Conservation (phyloP, 2,113 vertebrate species). For the Spilogale gracilis region DNA sequence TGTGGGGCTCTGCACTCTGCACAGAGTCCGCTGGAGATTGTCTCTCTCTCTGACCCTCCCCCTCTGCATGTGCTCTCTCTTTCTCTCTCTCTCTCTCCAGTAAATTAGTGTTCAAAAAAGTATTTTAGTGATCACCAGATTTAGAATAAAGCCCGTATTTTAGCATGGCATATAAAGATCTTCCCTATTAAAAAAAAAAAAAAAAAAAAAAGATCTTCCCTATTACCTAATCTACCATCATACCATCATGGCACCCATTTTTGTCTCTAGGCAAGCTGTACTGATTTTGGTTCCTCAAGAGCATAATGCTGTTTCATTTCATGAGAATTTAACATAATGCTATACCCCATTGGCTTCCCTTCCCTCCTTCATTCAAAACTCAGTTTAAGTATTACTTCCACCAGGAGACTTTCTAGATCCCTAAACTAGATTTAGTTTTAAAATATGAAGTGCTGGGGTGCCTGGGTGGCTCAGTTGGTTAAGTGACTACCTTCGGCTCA, state of each 20-base stretch:
- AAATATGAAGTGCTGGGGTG: neutral
- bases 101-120: neutral
- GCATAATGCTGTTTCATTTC: neutral
- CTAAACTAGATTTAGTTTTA: neutral
- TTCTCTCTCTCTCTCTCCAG: too few species aligned
- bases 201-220: neutral
- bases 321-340: neutral
- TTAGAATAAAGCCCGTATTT: constrained; percentile 38
- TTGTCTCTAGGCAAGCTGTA: neutral
- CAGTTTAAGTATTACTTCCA: neutral
- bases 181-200: too few species aligned
- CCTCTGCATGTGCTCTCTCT: too few species aligned
- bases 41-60: too few species aligned
- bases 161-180: neutral
- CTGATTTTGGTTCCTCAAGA: constrained; percentile 3
- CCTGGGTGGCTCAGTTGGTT: neutral
- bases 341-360: neutral
- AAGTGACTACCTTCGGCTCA: neutral
- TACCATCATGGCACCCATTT: neutral
- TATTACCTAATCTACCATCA: neutral
- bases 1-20: too few species aligned
- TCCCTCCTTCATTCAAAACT: constrained; percentile 35
- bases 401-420: constrained; percentile 26
- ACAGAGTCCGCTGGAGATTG: too few species aligned
- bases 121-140: neutral